A percentile compares a stretch with the other conserved stretches of the same genome.
These are phyloP conservation scores for Cheilosia scutellata DNA, from an alignment of 2,888 invertebrate species.

Conservation along the genomic window DNA sequence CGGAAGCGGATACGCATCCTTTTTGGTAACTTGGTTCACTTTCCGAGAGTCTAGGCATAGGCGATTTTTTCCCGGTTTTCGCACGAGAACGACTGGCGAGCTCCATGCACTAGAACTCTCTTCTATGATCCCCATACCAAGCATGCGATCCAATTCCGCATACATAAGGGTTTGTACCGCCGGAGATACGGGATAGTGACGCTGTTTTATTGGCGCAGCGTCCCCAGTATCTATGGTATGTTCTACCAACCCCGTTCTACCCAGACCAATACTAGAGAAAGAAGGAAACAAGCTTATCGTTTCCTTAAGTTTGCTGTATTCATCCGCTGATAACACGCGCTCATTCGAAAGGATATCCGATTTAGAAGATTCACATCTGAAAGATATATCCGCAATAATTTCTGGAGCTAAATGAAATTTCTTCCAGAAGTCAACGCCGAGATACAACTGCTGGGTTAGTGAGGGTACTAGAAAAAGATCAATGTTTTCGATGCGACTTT, in stretches of 20 bases:
- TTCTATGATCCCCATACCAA: constrained; percentile 12
- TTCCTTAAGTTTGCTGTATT: not conserved
- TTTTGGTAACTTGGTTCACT: not conserved
- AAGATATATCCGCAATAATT: constrained; percentile 2
- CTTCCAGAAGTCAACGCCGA: constrained; percentile 2
- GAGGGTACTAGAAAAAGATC: not conserved
- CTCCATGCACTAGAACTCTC: constrained; percentile 22
- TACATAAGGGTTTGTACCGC: too few species aligned
- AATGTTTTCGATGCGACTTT: not conserved
- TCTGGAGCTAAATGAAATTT: constrained; percentile 11
- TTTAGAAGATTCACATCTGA: too few species aligned
- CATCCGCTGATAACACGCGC: not conserved
- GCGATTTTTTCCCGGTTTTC: not conserved
- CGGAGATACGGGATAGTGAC: too few species aligned
- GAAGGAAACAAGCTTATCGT: not conserved
- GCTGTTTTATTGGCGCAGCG: not conserved
- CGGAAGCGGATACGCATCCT: not conserved
- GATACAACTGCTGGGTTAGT: not conserved
- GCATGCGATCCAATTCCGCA: not conserved
- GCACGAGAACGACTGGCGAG: constrained; percentile 2
- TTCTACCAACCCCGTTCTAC: not conserved
- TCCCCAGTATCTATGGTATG: constrained; percentile 18
- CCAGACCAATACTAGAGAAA: not conserved
- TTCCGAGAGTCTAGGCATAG: not conserved
- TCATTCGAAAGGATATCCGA: not conserved